Conservation (phyloP, 2,113 vertebrate genomes). For the Spizaetus ornatus region DNA sequence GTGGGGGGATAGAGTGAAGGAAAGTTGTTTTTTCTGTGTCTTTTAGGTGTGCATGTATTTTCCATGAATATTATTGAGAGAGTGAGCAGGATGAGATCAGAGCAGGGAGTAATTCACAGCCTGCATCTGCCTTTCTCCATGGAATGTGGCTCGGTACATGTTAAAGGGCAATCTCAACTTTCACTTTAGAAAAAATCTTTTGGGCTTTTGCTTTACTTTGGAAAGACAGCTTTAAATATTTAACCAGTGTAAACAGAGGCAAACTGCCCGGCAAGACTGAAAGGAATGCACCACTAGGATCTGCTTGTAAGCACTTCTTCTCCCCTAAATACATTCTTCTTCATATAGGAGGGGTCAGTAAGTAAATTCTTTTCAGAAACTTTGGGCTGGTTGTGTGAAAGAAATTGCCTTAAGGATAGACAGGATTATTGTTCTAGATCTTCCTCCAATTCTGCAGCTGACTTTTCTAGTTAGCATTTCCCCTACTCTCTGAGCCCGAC, state of each 20-base stretch:
- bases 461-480: neutral
- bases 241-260: conserved; percentile 25
- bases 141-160: neutral
- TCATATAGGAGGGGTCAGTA: neutral
- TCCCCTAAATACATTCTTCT: neutral
- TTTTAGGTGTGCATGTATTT: neutral
- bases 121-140: neutral
- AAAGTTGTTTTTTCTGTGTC: neutral
- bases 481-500: neutral
- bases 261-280: neutral
- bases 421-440: neutral
- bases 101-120: neutral
- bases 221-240: conserved; percentile 30
- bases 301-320: neutral
- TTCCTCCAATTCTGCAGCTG: neutral
- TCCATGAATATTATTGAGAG: neutral
- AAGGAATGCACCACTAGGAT: neutral
- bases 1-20: neutral
- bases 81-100: neutral
- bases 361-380: neutral
- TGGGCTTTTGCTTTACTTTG: neutral
- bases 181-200: neutral
- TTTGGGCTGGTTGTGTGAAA: neutral
- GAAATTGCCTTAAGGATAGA: neutral
- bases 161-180: neutral